A percentile compares a stretch with the other conserved stretches of the same genome.
Conservation (phyloP, 2,797 vertebrate species). For the Apogon talboti region DNA sequence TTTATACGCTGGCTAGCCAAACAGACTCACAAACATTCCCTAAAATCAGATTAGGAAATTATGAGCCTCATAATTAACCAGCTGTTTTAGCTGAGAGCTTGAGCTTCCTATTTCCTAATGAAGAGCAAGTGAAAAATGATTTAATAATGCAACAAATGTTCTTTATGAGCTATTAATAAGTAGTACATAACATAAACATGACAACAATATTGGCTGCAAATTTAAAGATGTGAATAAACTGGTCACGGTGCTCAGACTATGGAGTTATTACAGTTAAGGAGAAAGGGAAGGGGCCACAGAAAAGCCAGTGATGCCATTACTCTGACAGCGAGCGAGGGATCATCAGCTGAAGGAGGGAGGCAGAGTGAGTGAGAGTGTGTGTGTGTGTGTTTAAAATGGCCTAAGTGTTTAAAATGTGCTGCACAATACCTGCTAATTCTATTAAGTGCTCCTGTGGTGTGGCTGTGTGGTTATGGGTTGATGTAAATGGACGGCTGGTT, state of each 20-base stretch:
- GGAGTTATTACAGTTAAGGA: conserved; percentile 57
- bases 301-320: conserved; percentile 62
- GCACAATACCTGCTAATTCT: conserved; percentile 87
- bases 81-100: conserved; percentile 57
- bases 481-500: conserved; percentile 85
- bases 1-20: conserved; percentile 59
- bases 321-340: conserved; percentile 58
- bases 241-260: conserved; percentile 34
- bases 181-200: conserved; percentile 65
- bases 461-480: conserved; percentile 75
- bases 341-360: conserved; percentile 48
- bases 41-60: conserved; percentile 76
- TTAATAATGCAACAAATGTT: conserved; percentile 68
- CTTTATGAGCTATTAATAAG: conserved; percentile 67
- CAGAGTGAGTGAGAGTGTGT: conserved; percentile 48
- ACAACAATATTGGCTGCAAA: conserved; percentile 60
- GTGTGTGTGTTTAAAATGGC: conserved; percentile 64
- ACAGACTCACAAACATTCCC: conserved; percentile 63
- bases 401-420: conserved; percentile 83
- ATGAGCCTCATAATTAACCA: conserved; percentile 67
- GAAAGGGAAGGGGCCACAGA: conserved; percentile 36
- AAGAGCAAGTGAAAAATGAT: conserved; percentile 59
- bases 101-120: conserved; percentile 65
- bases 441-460: conserved; percentile 81
- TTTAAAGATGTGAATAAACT: conserved; percentile 63